These are phyloP conservation scores for Hirtodrosophila histrioides DNA, from an alignment of 2,888 invertebrate species.

Conservation along the genomic window DNA sequence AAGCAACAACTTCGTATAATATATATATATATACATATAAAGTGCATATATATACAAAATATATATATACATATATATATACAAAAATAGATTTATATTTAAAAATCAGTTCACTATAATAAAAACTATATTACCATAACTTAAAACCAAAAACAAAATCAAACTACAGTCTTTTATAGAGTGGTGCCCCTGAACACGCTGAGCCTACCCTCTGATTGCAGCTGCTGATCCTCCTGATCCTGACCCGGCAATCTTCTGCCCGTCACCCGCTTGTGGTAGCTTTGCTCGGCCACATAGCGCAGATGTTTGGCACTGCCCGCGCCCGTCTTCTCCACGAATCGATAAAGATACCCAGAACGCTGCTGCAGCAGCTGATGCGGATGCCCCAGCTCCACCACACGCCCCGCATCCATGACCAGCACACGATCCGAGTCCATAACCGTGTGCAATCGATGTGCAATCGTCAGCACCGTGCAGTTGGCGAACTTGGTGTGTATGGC, in stretches of 20 bases:
- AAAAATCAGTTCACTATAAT: slow-evolving; percentile 82
- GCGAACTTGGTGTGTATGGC: slow-evolving; percentile 92
- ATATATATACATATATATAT: slow-evolving; percentile 53
- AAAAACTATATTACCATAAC: slow-evolving; percentile 81
- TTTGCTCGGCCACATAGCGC: slow-evolving; percentile 86
- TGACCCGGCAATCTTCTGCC: slow-evolving; percentile 14
- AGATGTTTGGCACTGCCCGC: slow-evolving; percentile 86
- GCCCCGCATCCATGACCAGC: slow-evolving; percentile 91
- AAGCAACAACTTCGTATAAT: slow-evolving; percentile 60
- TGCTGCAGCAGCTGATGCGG: slow-evolving; percentile 88
- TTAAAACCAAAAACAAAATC: slow-evolving; percentile 56
- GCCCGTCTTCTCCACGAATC: slow-evolving; percentile 89
- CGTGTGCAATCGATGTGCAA: slow-evolving; percentile 95
- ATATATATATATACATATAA: slow-evolving; percentile 69
- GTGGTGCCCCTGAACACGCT: slow-evolving; percentile 59
- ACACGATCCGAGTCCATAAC: slow-evolving; percentile 95
- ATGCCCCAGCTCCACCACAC: slow-evolving; percentile 90
- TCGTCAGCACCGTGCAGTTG: slow-evolving; percentile 94
- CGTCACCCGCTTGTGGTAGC: slow-evolving; percentile 75
- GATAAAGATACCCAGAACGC: slow-evolving; percentile 86
- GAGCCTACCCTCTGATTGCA: slow-evolving; percentile 14
- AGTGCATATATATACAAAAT: slow-evolving; percentile 57
- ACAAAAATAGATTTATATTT: slow-evolving; percentile 70
- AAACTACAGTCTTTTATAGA: slow-evolving; percentile 66
- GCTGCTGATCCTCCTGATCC: neutral